Evolutionary conservation across 2,797 vertebrate species (phyloP), one percentile per base, ranked within the genome.

Genomic region (Squalus acanthias): DNA sequence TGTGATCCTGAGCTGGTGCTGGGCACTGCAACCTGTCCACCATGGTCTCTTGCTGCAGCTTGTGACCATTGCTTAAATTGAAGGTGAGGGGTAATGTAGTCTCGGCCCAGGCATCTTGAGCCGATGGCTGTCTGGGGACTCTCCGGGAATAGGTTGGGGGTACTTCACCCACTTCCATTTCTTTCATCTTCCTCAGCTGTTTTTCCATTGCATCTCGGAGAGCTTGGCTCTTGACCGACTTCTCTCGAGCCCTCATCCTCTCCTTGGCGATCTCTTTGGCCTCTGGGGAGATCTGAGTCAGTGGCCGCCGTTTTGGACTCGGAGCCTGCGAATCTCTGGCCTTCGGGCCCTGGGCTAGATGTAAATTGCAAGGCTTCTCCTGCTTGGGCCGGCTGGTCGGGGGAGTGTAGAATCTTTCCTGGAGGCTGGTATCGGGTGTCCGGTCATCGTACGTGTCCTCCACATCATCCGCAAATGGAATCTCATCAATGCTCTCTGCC

Each of bases 391-490:
- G 98, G 96, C 98, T 98, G 82, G 98, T 98, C 17, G 99, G 98
- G 0, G 99, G 99, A 0, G 99, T 99, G 79, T 98, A 98, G 97
- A 98, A 99, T 96, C 96, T 98, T 96, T 99, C 98, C 0, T 98
- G 98, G 85, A 97, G 96, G 97, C 98, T 98, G 0, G 97, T 97
- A 96, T 99, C 98, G 57, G 99, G 99, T 0, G 98, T 99, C 95
- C 98, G 98, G 95, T 99, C 99, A 26, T 99, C 99, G 0, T 98
- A 99, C 0, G 98, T 98, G 96, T 99, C 99, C 88, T 99, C 99
- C 65, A 99, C 99, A 0, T 99, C 99, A 0, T 99, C 99, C 0
- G 99, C 99, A 96, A 99, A 99, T 0, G 99, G 99, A 96, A 99
- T 99, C 97, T 99, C 99, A 7, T 99, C 99, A 96, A 99, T 99